A percentile compares a stretch with the other conserved stretches of the same genome.
Conservation (phyloP, 2,797 vertebrate genomes). For the Gymnopithys bicolor region DNA sequence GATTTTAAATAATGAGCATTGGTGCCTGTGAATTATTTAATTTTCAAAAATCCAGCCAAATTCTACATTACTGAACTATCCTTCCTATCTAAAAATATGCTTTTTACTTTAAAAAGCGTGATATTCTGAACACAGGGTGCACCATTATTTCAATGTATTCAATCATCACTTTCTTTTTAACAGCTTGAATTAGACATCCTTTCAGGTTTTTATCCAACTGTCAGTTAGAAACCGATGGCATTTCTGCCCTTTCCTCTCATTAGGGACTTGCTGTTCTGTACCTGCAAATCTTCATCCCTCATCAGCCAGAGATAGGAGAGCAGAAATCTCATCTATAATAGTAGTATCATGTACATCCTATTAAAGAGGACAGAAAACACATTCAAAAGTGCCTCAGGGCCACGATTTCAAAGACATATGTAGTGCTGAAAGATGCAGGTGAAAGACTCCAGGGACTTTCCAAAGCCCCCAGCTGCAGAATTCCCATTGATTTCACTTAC, state of each 20-base stretch:
- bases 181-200: constrained; percentile 46
- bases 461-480: constrained; percentile 13
- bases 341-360: constrained; percentile 43
- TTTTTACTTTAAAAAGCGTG: constrained; percentile 21
- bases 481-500: constrained; percentile 18
- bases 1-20: constrained; percentile 37
- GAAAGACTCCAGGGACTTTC: constrained; percentile 48
- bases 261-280: constrained; percentile 47
- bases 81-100: neutral
- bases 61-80: neutral
- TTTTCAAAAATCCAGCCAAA: neutral
- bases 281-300: constrained; percentile 50
- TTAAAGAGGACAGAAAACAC: constrained; percentile 42
- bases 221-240: constrained; percentile 42
- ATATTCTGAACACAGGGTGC: constrained; percentile 9
- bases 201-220: constrained; percentile 45
- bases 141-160: constrained; percentile 41
- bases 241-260: constrained; percentile 67
- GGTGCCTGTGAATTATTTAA: neutral
- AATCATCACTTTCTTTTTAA: constrained; percentile 53
- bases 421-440: constrained; percentile 44
- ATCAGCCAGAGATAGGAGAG: constrained; percentile 9
- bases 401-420: constrained; percentile 41
- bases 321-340: constrained; percentile 39
- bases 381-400: constrained; percentile 25